A percentile compares a stretch with the other conserved stretches of the same genome.
Conservation (phyloP, 2,797 vertebrate genomes). For the Psittacula derbiana region DNA sequence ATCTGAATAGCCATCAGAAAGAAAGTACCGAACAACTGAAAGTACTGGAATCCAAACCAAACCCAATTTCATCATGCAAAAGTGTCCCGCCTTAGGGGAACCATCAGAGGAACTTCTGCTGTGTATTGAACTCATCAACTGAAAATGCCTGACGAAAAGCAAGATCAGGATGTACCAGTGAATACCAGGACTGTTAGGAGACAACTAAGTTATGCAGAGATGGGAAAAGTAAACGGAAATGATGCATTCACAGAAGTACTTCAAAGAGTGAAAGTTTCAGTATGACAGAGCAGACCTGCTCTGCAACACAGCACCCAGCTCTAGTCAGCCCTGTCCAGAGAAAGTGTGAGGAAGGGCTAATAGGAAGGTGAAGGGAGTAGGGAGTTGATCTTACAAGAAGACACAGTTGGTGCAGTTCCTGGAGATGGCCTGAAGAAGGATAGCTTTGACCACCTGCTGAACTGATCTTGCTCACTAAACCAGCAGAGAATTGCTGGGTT, state of each 20-base stretch:
- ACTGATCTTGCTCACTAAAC: neutral
- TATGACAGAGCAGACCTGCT: neutral
- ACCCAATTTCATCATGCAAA: neutral
- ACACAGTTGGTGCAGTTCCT: neutral
- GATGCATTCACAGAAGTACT: neutral
- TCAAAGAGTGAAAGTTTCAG: neutral
- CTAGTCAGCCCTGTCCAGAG: neutral
- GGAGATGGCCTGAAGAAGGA: neutral
- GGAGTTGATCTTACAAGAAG: neutral
- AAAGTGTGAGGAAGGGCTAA: neutral
- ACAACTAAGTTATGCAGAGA: rapidly evolving
- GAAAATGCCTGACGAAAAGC: neutral
- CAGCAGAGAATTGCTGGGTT: neutral
- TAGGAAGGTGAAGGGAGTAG: neutral
- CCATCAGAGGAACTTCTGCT: neutral
- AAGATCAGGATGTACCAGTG: neutral
- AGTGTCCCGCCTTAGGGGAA: neutral
- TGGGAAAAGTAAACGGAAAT: neutral
- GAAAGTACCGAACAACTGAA: neutral
- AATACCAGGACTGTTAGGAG: neutral
- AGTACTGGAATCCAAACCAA: neutral
- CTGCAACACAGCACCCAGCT: neutral
- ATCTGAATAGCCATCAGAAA: neutral
- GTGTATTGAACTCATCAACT: neutral
- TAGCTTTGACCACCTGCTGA: neutral